Base-by-base conservation (phyloP, 2,888 invertebrate genomes). In the Sabatieria punctata region DNA sequence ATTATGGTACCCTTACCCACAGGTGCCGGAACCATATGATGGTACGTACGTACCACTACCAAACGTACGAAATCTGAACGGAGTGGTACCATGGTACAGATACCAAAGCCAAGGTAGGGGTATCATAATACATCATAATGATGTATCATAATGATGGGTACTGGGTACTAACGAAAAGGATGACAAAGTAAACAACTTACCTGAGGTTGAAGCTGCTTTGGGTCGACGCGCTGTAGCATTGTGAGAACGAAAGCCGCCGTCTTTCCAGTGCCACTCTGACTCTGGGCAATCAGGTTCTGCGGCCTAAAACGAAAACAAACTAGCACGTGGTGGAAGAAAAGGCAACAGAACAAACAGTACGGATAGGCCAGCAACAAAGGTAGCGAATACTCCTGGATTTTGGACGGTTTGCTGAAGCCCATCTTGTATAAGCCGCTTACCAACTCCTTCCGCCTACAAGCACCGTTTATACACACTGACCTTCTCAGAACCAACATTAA, bases 221-320 rank as follows among this genome's bases (percentile, higher is more conserved):
- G 69, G 65, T 95, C 83, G 2, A 95, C 85, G 61, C 93, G 75
- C 61, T 85, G 88, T 36, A 97, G 70, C 88, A 95, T 91, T 0
- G 93, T 89, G 50, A 97, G 71, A 15, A 89, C 85, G 73, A 99
- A 97, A 4, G 97, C 93, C 30, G 97, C 97, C 1, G 97, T 99
- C 74, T 99, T 99, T 40, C 97, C 97, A 45, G 97, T 99, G 50
- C 97, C 97, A 40, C 89, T 91, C 65, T 99, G 97, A 47, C 91
- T 88, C 68, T 99, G 97, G 2, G 97, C 97, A 60, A 97, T 95
- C 79, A 99, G 81, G 69, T 97, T 97, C 66, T 85, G 84, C 23
- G 91, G 89, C 11, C 78, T 78, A 60, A 44, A 57, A 59, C 51
- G 18, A 45, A 36, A 45, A 42, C 50, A 46, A 30, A 39, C 42